Evolutionary conservation across 2,797 vertebrate species (phyloP).

Genomic region (Melanotaenia trifasciata): DNA sequence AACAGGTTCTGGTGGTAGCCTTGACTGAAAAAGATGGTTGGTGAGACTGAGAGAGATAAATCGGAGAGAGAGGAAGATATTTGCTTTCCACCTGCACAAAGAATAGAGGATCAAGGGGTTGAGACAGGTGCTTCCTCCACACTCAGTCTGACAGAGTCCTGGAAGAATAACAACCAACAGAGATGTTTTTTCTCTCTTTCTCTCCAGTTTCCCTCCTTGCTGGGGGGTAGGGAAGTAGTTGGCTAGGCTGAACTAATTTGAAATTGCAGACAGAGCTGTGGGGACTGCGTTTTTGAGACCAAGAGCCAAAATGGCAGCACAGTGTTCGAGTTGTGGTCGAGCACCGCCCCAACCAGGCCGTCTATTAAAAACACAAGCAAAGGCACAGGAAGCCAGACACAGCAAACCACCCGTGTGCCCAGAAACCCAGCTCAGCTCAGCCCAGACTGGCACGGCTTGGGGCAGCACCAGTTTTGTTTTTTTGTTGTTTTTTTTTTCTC

Average conservation of each 20-base stretch:
- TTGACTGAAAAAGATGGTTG: background rate
- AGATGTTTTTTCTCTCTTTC: conserved; percentile 26
- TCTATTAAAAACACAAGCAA: conserved; percentile 84
- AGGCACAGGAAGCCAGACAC: conserved; percentile 79
- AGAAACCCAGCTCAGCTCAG: conserved; percentile 60
- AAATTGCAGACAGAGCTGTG: conserved; percentile 74
- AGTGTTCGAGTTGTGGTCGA: conserved; percentile 82
- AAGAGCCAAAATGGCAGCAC: conserved; percentile 78
- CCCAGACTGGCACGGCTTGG: conserved; percentile 57
- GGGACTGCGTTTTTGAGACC: conserved; percentile 75
- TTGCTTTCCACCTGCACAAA: conserved; percentile 73
- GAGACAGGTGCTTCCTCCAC: conserved; percentile 77
- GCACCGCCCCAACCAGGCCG: conserved; percentile 81
- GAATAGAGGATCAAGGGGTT: conserved; percentile 56
- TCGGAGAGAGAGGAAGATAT: conserved; percentile 42
- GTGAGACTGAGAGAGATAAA: background rate
- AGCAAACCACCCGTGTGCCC: conserved; percentile 77
- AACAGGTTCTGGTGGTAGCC: background rate
- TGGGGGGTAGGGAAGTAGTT: conserved; percentile 62
- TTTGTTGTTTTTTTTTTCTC: too few species aligned
- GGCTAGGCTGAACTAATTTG: conserved; percentile 73
- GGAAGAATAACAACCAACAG: conserved; percentile 60
- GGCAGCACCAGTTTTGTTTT: conserved; percentile 15
- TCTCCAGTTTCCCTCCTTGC: conserved; percentile 54
- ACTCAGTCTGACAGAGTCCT: conserved; percentile 45